Evolutionary conservation across 2,888 invertebrate genomes (phyloP), one percentile per base, ranked within the genome.

Genomic region (Tipula unca): DNA sequence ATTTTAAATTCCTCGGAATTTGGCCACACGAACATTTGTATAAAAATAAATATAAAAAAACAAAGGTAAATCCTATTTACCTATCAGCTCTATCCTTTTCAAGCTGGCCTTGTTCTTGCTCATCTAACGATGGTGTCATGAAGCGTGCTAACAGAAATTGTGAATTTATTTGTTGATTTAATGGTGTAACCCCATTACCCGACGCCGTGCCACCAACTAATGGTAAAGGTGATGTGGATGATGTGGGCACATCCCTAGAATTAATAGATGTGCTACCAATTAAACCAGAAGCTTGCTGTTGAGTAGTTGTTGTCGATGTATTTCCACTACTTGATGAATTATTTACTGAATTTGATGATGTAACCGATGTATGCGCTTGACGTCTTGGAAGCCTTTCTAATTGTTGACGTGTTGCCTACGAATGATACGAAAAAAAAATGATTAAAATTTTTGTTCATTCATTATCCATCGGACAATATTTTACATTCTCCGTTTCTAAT

Each of bases 381-480:
- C 97, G 94, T 88, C 97, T 94, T 88, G 97, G 97, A 90, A 97
- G 93, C 87, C 97, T 93, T 91, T 98, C 97, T 89, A 97, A 91
- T 91, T 97, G 97, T 91, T 97, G 97, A 87, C 97, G 94, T 87
- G 95, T 95, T 89, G 95, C 95, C 95, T 95, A 25, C 25, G 13
- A 25, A 69, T 25, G 20, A 69, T 69, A 8, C 25, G 25, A 69
- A 69, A 85, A 25, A 35, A 32, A 36, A 36, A 17, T 6, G 17
- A 1, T 25, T 69, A 25, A 69, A 2, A 69, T 25, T 1, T 54
- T 20, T 0, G 10, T 2, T 25, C 25, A 48, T 1, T n/a, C 17
- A 5, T 4, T 39, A 39, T 39, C 35, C n/a, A 35, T 42, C n/a
- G n/a, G 5, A 39, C 13, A 39, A 32, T 2, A 25, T 1, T 69